Evolutionary conservation across 2,113 vertebrate species (phyloP).

Genomic region (Merops nubicus): DNA sequence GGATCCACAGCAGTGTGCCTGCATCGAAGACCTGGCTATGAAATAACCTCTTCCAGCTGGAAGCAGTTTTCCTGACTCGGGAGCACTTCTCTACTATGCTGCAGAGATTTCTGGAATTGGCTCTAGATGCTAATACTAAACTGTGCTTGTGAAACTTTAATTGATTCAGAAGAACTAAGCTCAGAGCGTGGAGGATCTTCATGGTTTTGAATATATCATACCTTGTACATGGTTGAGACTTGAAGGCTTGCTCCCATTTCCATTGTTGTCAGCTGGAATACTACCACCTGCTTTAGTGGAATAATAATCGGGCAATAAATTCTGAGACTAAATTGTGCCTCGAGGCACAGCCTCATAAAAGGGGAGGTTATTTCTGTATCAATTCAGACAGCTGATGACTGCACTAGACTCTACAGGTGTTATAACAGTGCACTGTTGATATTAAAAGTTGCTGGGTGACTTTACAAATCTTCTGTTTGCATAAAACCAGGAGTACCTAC

Average conservation of each 20-base stretch:
- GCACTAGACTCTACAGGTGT: background rate
- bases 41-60: background rate
- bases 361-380: background rate
- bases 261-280: conserved; percentile 39
- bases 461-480: background rate
- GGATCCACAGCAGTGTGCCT: background rate
- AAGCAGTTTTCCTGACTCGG: background rate
- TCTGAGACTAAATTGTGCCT: conserved; percentile 10
- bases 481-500: background rate
- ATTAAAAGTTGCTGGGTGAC: background rate
- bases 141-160: background rate
- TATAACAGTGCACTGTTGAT: background rate
- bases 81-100: background rate
- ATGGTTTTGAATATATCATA: background rate
- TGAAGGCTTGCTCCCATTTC: background rate
- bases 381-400: background rate
- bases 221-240: background rate
- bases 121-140: conserved; percentile 19
- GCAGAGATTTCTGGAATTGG: conserved; percentile 3
- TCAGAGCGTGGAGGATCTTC: background rate
- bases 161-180: background rate
- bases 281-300: background rate
- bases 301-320: conserved; percentile 18
- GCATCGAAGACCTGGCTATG: background rate
- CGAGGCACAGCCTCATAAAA: conserved; percentile 31